Conservation (phyloP, 2,888 invertebrate genomes). For the Incurvaria masculella region DNA sequence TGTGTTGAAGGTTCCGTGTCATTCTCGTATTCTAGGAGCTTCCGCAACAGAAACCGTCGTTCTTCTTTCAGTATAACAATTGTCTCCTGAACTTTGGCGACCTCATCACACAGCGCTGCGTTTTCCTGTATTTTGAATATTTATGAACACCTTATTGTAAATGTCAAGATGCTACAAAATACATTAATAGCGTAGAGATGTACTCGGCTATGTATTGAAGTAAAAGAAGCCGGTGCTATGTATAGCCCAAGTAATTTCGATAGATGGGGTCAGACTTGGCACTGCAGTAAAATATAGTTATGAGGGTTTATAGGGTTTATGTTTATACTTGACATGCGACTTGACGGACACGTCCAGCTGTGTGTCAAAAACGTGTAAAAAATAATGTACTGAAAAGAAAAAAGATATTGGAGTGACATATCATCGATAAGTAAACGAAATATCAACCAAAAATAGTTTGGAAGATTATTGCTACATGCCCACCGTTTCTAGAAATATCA, state of each 20-base stretch:
- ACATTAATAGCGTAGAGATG: too few species aligned
- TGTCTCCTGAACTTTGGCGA: conserved; percentile 79
- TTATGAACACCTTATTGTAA: too few species aligned
- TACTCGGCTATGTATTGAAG: too few species aligned
- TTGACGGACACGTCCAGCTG: background rate
- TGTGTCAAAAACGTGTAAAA: background rate
- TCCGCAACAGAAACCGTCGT: conserved; percentile 73
- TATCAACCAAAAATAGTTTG: background rate
- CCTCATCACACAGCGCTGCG: conserved; percentile 85
- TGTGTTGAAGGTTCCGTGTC: conserved; percentile 28
- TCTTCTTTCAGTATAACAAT: conserved; percentile 79
- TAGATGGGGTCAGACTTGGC: too few species aligned
- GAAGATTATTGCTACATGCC: background rate
- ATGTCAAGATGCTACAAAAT: too few species aligned
- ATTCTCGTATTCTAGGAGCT: conserved; percentile 66
- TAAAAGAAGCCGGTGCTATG: too few species aligned
- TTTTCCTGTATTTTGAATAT: too few species aligned
- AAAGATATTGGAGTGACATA: conserved; percentile 3
- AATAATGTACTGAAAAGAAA: conserved; percentile 1
- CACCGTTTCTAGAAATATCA: background rate
- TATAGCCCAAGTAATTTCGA: too few species aligned
- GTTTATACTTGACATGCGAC: too few species aligned
- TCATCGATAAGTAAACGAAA: conserved; percentile 2
- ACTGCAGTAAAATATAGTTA: too few species aligned
- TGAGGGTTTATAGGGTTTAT: too few species aligned